Conservation (phyloP, 2,113 vertebrate species). For the Aplodontia rufa region DNA sequence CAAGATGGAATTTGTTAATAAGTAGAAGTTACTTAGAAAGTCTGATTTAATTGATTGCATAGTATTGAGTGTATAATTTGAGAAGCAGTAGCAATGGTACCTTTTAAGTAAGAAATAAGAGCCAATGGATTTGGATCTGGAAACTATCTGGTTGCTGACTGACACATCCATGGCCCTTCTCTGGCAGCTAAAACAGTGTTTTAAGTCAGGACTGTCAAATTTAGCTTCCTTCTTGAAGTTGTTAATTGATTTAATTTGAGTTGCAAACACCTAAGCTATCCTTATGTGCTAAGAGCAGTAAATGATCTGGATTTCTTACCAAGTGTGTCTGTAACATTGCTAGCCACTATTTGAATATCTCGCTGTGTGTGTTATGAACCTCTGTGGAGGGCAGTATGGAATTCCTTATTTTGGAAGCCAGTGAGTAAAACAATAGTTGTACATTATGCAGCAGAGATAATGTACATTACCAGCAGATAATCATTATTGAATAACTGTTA, state of each 20-base stretch:
- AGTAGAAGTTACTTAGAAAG: not conserved
- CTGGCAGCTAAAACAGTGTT: fast-evolving
- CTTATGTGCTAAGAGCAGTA: not conserved
- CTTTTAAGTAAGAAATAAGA: not conserved
- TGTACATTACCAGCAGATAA: not conserved
- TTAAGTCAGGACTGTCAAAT: not conserved
- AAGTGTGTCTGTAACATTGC: not conserved
- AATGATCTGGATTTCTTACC: not conserved
- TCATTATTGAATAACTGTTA: not conserved
- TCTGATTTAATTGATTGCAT: not conserved
- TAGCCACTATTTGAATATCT: not conserved
- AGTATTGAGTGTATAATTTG: not conserved
- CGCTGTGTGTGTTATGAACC: not conserved
- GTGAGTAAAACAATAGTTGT: not conserved
- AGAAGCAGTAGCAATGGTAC: not conserved
- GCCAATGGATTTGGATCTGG: not conserved
- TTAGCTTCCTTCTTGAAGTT: not conserved
- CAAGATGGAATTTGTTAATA: not conserved
- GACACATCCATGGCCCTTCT: not conserved
- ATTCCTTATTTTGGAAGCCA: not conserved
- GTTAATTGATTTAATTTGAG: not conserved
- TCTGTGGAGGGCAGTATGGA: not conserved
- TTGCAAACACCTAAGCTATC: conserved; percentile 1
- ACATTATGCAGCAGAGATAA: no score
- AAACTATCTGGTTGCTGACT: not conserved